Base-by-base conservation (phyloP, 2,113 vertebrate genomes). In the Pithys albifrons region DNA sequence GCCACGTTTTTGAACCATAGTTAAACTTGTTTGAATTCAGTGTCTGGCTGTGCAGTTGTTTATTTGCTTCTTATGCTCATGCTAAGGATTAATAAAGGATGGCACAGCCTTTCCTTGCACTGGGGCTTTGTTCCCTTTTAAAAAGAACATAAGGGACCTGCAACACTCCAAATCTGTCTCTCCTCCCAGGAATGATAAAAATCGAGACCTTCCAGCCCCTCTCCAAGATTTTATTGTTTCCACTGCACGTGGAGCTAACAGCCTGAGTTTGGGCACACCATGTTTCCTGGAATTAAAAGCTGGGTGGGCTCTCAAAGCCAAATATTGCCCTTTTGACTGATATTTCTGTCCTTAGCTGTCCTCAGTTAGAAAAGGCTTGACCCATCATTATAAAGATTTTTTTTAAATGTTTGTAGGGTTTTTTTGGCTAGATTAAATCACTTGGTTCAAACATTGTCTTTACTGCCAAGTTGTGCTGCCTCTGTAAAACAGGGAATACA, bases 341-440 rank as follows among this genome's bases (percentile, higher is more conserved):
- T 75, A 8, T 12, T 35, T 92, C 64, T 83, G 17, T 29, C 37
- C 80, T 89, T 39, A 72, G 14, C 9, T 64, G 2, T 59, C 14
- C 12, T 79, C 3, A 27, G 10, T 73, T 52, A 64, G 46, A 54
- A 66, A 76, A 54, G 0, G 37, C 5, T 31, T 76, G 24, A 57
- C 5, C 18, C 76, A 2, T 39, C 6, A 12, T 41, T 83, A 27
- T 46, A 48, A 0, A 1, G 2, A 6, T 70, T 17, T 66, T 73
- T 41, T 41, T 41, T 9, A 41, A 41, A 13, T 18, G 1, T 46
- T 81, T 69, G 4, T 6, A 46, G 1, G 69, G 78, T 66, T 51
- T 8, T 83, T 83, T 51, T 73, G 14, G 35, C n/a, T 15, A 11
- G 7, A 37, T 70, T 33, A 35, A 79, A 20, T 77, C 4, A 22